These are phyloP conservation scores for Plectus sambesii DNA, from an alignment of 1,140 invertebrate species.

Conservation along the genomic window DNA sequence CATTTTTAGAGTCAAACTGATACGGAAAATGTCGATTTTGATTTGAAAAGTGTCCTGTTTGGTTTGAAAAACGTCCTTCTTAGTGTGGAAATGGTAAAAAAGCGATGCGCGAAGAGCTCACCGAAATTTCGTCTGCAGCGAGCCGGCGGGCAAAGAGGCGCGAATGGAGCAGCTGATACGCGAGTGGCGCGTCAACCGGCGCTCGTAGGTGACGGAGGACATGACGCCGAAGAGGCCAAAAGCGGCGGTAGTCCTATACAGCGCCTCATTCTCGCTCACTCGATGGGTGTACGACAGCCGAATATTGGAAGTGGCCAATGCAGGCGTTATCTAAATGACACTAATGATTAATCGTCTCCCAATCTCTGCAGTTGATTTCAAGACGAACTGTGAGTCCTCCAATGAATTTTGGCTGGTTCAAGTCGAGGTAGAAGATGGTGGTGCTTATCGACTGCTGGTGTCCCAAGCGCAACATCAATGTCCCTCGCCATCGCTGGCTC, in stretches of 20 bases:
- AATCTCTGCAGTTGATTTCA: too few species aligned
- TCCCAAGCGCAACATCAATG: slow-evolving; percentile 20
- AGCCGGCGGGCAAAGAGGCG: slow-evolving; percentile 29
- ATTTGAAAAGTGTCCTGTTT: too few species aligned
- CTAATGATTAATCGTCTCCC: too few species aligned
- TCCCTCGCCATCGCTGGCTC: slow-evolving; percentile 29
- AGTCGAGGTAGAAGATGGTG: slow-evolving; percentile 32
- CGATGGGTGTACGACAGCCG: slow-evolving; percentile 25
- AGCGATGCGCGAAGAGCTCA: too few species aligned
- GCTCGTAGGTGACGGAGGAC: slow-evolving; percentile 32
- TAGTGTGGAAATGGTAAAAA: too few species aligned
- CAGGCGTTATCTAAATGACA: too few species aligned
- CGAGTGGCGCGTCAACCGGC: slow-evolving; percentile 28
- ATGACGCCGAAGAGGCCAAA: slow-evolving; percentile 23
- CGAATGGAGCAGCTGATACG: slow-evolving; percentile 22
- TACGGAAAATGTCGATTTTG: too few species aligned
- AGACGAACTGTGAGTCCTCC: too few species aligned
- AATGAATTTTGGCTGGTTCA: slow-evolving; percentile 36
- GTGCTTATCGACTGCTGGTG: slow-evolving; percentile 21
- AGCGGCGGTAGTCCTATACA: slow-evolving; percentile 17
- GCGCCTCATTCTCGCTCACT: slow-evolving; percentile 21
- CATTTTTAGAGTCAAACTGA: too few species aligned
- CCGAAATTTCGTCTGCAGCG: slow-evolving; percentile 31
- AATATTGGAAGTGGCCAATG: slow-evolving; percentile 14
- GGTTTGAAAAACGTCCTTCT: too few species aligned